A percentile compares a stretch with the other conserved stretches of the same genome.
Evolutionary conservation across 2,888 invertebrate species (phyloP).

Genomic region (Drosophila koepferae): DNA sequence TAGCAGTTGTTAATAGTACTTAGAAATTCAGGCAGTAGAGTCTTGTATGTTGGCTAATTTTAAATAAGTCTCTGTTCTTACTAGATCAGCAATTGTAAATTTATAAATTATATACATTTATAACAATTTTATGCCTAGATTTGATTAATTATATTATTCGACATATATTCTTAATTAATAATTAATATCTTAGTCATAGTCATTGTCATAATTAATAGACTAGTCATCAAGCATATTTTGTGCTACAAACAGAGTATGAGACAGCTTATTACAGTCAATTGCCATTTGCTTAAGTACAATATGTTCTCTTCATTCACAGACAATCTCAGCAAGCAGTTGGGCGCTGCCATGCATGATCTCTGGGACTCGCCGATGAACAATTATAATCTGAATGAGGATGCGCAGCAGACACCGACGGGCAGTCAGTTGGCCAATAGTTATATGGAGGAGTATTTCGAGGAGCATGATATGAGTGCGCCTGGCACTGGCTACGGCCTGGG

Average conservation of each 20-base stretch:
- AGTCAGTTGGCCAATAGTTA: constrained; percentile 85
- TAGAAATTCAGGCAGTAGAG: neutral
- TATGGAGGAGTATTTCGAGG: constrained; percentile 90
- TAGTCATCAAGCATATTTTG: neutral
- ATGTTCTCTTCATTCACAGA: constrained; percentile 85
- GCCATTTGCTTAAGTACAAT: neutral
- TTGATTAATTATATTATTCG: too few relatives aligned
- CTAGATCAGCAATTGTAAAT: neutral
- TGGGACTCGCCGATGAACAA: constrained; percentile 86
- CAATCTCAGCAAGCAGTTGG: constrained; percentile 90
- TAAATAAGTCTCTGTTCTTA: neutral
- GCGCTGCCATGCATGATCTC: constrained; percentile 89
- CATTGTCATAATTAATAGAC: too few relatives aligned
- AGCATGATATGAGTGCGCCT: constrained; percentile 84
- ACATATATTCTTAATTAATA: too few relatives aligned
- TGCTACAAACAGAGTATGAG: neutral
- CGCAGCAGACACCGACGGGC: constrained; percentile 51
- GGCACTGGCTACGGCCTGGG: constrained; percentile 69
- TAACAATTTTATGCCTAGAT: too few relatives aligned
- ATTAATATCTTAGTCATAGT: too few relatives aligned
- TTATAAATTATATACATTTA: neutral
- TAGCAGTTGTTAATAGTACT: neutral
- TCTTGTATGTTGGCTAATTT: neutral
- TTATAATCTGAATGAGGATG: constrained; percentile 58
- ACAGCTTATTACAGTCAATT: neutral